A percentile compares a stretch with the other conserved stretches of the same genome.
These are phyloP conservation scores for Zaprionus nigranus DNA, from an alignment of 1,140 invertebrate species.

Conservation along the genomic window DNA sequence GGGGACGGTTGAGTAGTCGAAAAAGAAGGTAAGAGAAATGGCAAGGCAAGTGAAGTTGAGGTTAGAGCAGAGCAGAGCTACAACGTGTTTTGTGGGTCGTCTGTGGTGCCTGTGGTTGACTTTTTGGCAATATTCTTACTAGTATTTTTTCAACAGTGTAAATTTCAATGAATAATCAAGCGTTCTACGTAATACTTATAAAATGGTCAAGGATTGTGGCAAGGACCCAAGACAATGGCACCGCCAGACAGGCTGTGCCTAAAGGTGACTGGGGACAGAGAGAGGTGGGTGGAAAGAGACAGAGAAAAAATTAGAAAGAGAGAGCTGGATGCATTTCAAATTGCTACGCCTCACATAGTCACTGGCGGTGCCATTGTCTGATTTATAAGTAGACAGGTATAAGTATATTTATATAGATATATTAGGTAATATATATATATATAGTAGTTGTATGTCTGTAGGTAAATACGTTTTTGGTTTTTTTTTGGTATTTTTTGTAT, in stretches of 20 bases:
- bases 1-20: not conserved
- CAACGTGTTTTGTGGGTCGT: slow-evolving; percentile 33
- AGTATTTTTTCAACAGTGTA: slow-evolving; percentile 37
- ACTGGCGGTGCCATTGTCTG: slow-evolving; percentile 12
- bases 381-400: slow-evolving; percentile 7
- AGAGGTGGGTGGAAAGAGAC: slow-evolving; percentile 1
- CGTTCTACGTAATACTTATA: slow-evolving; percentile 61
- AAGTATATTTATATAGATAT: slow-evolving; percentile 17
- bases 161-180: slow-evolving; percentile 70
- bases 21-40: not conserved
- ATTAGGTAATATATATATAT: slow-evolving; percentile 12
- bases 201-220: slow-evolving; percentile 56
- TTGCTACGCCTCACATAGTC: slow-evolving; percentile 4
- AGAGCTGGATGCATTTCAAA: slow-evolving; percentile 40
- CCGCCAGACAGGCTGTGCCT: slow-evolving; percentile 25
- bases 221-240: slow-evolving; percentile 31
- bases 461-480: slow-evolving; percentile 11
- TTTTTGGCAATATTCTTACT: slow-evolving; percentile 35
- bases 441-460: slow-evolving; percentile 27
- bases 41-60: not conserved
- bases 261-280: slow-evolving; percentile 11
- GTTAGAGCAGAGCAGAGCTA: slow-evolving; percentile 17
- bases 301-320: slow-evolving; percentile 19
- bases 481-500: slow-evolving; percentile 4
- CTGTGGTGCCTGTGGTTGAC: slow-evolving; percentile 34